Evolutionary conservation across 1,140 invertebrate species (phyloP).

Genomic region (Drosophila tani): DNA sequence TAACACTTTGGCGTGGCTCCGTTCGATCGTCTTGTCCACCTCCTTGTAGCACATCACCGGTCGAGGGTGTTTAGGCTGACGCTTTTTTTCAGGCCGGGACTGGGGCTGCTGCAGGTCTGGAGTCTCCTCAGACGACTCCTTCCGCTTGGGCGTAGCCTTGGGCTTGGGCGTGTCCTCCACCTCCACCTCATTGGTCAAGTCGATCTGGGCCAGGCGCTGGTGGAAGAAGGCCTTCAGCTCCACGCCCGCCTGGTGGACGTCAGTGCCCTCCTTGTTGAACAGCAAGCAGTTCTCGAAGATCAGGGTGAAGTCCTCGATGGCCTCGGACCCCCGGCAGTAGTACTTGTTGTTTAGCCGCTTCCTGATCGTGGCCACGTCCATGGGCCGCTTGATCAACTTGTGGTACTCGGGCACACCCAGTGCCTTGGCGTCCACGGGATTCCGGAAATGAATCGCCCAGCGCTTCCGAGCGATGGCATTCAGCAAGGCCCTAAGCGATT

Average conservation of each 20-base stretch:
- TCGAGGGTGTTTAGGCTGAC: too few relatives aligned
- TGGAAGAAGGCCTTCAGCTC: slow-evolving; percentile 9
- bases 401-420: slow-evolving; percentile 40
- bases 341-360: slow-evolving; percentile 32
- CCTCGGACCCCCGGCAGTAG: slow-evolving; percentile 30
- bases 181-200: slow-evolving; percentile 32
- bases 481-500: slow-evolving; percentile 15
- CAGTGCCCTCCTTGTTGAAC: slow-evolving; percentile 28
- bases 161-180: too few relatives aligned
- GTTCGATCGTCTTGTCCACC: too few relatives aligned
- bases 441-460: slow-evolving; percentile 18
- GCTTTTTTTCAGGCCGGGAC: too few relatives aligned
- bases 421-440: slow-evolving; percentile 28
- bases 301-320: slow-evolving; percentile 30
- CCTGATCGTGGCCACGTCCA: slow-evolving; percentile 27
- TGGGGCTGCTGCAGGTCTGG: too few relatives aligned
- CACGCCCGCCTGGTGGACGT: slow-evolving; percentile 19
- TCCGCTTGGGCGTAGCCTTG: background rate
- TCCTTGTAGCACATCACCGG: too few relatives aligned
- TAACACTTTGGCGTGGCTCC: too few relatives aligned
- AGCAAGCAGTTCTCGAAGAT: slow-evolving; percentile 37
- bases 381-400: background rate
- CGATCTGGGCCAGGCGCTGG: slow-evolving; percentile 2
- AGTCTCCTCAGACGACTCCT: background rate
- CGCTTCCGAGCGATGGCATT: slow-evolving; percentile 14